Evolutionary conservation across 1,140 invertebrate species (phyloP).

Genomic region (Drosophila leontia): DNA sequence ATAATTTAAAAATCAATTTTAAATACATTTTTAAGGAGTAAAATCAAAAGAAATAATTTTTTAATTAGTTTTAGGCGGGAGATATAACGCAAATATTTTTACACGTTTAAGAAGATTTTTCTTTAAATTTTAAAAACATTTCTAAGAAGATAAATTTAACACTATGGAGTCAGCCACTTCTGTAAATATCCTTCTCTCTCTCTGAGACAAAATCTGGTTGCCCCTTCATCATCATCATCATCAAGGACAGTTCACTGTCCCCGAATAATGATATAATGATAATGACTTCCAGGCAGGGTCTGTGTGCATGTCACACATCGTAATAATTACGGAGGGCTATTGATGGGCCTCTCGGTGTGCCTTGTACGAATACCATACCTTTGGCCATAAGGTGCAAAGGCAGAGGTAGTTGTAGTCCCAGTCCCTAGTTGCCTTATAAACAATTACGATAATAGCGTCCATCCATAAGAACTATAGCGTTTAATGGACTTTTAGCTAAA

Average conservation of each 20-base stretch:
- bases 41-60: too few species aligned
- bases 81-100: too few species aligned
- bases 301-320: constrained; percentile 74
- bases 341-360: constrained; percentile 22
- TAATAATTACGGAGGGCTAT: constrained; percentile 62
- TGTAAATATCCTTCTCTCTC: background rate
- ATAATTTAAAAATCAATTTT: too few species aligned
- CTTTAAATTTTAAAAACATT: too few species aligned
- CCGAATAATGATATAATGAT: constrained; percentile 57
- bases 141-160: too few species aligned
- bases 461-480: constrained; percentile 68
- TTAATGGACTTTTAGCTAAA: constrained; percentile 82
- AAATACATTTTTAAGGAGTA: too few species aligned
- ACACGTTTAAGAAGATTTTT: too few species aligned
- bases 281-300: constrained; percentile 48
- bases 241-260: constrained; percentile 49
- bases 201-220: constrained; percentile 33
- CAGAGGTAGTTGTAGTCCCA: constrained; percentile 1
- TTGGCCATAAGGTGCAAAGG: constrained; percentile 32
- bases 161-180: too few species aligned
- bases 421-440: constrained; percentile 42
- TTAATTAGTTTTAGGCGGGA: too few species aligned
- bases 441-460: constrained; percentile 75
- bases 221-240: constrained; percentile 25
- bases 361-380: background rate